Conservation (phyloP, 1,140 invertebrate genomes). For the Prorops nasuta region DNA sequence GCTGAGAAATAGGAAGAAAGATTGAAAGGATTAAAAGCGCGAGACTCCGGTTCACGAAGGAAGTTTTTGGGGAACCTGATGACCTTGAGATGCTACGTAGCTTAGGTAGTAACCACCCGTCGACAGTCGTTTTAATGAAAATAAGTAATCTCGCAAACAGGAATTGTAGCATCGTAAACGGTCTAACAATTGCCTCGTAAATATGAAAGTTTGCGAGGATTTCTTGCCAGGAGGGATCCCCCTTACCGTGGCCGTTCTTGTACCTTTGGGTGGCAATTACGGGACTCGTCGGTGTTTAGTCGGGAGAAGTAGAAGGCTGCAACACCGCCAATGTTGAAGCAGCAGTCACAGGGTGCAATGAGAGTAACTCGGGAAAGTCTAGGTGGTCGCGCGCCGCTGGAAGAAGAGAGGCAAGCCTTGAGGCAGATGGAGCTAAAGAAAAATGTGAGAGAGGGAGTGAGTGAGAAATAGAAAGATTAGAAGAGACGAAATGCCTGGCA, state of each 20-base stretch:
- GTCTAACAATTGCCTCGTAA: slow-evolving; percentile 31
- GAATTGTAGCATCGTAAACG: slow-evolving; percentile 36
- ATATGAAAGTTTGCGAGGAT: slow-evolving; percentile 37
- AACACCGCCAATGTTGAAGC: too few relatives aligned
- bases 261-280: too few relatives aligned
- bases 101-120: slow-evolving; percentile 19
- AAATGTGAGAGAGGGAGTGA: neutral
- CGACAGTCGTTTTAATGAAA: slow-evolving; percentile 37
- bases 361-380: neutral
- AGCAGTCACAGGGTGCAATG: too few relatives aligned
- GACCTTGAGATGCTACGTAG: slow-evolving; percentile 1
- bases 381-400: neutral
- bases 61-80: too few relatives aligned
- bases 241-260: too few relatives aligned
- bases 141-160: slow-evolving; percentile 42
- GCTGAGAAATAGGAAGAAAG: too few relatives aligned
- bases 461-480: neutral
- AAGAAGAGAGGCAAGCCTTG: neutral
- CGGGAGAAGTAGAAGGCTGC: too few relatives aligned
- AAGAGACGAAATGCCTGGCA: slow-evolving; percentile 5
- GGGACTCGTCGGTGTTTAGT: too few relatives aligned
- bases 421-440: too few relatives aligned
- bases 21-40: too few relatives aligned
- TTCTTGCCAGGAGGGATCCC: too few relatives aligned
- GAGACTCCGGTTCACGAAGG: too few relatives aligned